phyloP scores from a whole-genome alignment of 2,888 invertebrate species.

The Morinoia aosen region DNA sequence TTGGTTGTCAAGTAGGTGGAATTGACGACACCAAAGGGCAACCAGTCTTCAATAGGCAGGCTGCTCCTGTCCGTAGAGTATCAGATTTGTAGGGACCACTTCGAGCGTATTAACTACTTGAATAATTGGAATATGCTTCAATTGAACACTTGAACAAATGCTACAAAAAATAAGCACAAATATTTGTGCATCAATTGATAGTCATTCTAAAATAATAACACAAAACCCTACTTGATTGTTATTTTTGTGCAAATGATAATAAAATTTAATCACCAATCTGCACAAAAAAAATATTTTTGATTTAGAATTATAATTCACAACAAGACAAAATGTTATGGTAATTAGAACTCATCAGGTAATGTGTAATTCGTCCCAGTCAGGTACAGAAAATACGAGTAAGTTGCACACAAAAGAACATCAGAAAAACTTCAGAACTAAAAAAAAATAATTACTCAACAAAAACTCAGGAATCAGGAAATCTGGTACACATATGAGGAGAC shows the following conservation, averaged over 20 bases:
- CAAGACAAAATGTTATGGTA: not conserved
- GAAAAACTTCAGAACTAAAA: not conserved
- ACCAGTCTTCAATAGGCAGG: not conserved
- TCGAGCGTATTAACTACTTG: not conserved
- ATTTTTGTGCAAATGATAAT: not conserved
- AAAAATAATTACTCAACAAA: not conserved
- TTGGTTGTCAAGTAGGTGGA: not conserved
- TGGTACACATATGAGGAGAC: not conserved
- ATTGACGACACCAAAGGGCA: not conserved
- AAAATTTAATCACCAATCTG: not conserved
- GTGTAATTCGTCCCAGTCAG: not conserved
- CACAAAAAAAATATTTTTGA: not conserved
- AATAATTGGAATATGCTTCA: not conserved
- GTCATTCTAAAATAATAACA: not conserved
- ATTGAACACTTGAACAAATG: not conserved
- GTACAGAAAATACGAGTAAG: not conserved
- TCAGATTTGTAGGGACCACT: not conserved
- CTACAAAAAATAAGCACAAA: not conserved
- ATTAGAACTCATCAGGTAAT: not conserved
- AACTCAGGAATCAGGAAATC: not conserved
- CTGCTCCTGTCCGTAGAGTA: not conserved
- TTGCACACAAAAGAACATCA: not conserved
- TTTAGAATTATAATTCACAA: not conserved
- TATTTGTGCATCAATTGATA: not conserved
- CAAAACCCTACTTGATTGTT: not conserved